Evolutionary conservation across 2,888 invertebrate genomes (phyloP).

Genomic region (Bedellia somnulentella): DNA sequence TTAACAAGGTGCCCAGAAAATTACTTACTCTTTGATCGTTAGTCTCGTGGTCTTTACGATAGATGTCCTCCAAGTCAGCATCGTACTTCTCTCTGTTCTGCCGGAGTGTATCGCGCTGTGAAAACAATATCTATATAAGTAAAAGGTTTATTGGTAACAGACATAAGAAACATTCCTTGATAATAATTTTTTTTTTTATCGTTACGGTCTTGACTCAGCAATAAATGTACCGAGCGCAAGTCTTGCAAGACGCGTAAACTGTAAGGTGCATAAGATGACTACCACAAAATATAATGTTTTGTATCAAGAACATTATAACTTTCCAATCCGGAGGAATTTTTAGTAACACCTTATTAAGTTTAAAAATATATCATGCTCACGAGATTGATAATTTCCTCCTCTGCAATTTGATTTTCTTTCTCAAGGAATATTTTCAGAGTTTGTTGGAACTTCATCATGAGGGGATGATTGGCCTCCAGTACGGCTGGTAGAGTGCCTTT

Average conservation of each 20-base stretch:
- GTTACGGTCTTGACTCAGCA: too few relatives aligned
- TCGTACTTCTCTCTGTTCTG: constrained; percentile 36
- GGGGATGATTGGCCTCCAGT: constrained; percentile 71
- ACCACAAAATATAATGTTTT: too few relatives aligned
- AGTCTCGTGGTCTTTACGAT: constrained; percentile 61
- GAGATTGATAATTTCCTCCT: constrained; percentile 67
- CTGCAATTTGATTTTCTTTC: constrained; percentile 65
- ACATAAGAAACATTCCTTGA: neutral
- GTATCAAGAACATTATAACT: too few relatives aligned
- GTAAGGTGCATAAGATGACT: too few relatives aligned
- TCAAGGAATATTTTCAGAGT: constrained; percentile 67
- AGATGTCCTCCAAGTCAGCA: constrained; percentile 57
- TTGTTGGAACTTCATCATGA: constrained; percentile 73
- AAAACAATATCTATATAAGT: constrained; percentile 7
- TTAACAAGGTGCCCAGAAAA: too few relatives aligned
- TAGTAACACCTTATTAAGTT: too few relatives aligned
- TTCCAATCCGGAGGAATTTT: too few relatives aligned
- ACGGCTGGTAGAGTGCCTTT: constrained; percentile 48
- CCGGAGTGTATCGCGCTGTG: constrained; percentile 33
- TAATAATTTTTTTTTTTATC: neutral
- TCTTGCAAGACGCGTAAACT: too few relatives aligned
- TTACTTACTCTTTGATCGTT: constrained; percentile 59
- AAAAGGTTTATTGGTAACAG: too few relatives aligned
- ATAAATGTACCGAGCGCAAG: too few relatives aligned
- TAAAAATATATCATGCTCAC: constrained; percentile 55